phyloP scores from a whole-genome alignment of 1,140 invertebrate genomes.

The Ericerus pela region DNA sequence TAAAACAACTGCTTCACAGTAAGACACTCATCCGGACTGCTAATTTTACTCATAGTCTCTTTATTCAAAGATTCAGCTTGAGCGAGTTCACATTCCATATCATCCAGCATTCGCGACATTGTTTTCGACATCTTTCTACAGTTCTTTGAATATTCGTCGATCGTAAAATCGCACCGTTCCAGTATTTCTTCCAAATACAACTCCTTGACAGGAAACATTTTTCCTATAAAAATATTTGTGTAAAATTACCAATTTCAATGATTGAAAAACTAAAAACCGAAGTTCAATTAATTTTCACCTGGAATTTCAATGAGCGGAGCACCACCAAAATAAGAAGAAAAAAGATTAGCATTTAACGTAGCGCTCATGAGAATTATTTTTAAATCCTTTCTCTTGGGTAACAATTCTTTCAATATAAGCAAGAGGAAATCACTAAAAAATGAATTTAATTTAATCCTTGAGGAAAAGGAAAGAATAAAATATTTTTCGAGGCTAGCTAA shows the following conservation, averaged over 20 bases:
- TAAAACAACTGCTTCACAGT: constrained; percentile 43
- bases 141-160: constrained; percentile 55
- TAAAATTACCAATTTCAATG: constrained; percentile 1
- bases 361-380: constrained; percentile 79
- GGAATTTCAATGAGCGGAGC: constrained; percentile 56
- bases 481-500: constrained; percentile 2
- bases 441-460: constrained; percentile 18
- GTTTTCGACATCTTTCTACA: constrained; percentile 43
- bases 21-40: constrained; percentile 50
- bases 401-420: constrained; percentile 58
- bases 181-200: constrained; percentile 61
- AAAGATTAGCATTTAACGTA: constrained; percentile 61
- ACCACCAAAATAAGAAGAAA: constrained; percentile 59
- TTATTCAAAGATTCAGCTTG: constrained; percentile 39
- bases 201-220: constrained; percentile 68
- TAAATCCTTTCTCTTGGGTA: constrained; percentile 49
- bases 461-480: constrained; percentile 22
- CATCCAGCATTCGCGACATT: constrained; percentile 31
- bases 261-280: neutral
- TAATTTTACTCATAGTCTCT: constrained; percentile 37
- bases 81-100: constrained; percentile 41
- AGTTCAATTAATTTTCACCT: constrained; percentile 30
- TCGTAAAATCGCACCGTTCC: constrained; percentile 46
- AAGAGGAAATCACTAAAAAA: constrained; percentile 52
- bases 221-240: constrained; percentile 25